Evolutionary conservation across 2,797 vertebrate species (phyloP).

Genomic region (Manis javanica): DNA sequence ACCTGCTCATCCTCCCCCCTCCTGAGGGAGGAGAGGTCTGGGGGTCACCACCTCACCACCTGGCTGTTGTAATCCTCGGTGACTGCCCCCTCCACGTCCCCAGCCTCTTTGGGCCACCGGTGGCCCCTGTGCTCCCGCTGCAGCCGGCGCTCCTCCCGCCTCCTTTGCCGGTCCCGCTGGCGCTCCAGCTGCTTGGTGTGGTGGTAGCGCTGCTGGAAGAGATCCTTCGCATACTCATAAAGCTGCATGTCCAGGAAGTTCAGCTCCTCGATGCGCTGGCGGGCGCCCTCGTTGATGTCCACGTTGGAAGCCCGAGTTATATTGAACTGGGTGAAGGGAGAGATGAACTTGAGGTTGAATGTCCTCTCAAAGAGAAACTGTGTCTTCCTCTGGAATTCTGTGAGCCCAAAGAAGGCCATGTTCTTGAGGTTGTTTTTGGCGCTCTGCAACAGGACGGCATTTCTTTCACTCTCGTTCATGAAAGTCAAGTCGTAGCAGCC

Average conservation of each 20-base stretch:
- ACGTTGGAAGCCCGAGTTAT: constrained; percentile 97
- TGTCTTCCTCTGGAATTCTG: constrained; percentile 98
- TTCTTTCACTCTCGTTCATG: constrained; percentile 96
- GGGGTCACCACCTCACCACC: constrained; percentile 95
- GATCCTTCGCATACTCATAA: constrained; percentile 96
- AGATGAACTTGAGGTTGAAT: constrained; percentile 97
- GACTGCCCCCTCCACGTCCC: constrained; percentile 85
- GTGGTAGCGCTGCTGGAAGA: constrained; percentile 98
- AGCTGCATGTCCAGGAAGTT: constrained; percentile 97
- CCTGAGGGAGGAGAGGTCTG: background rate
- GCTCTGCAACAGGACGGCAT: constrained; percentile 94
- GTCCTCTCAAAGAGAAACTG: constrained; percentile 99
- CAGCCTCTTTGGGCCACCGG: constrained; percentile 86
- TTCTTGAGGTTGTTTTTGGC: constrained; percentile 98
- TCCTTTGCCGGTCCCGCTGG: constrained; percentile 92
- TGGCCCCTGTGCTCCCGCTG: constrained; percentile 91
- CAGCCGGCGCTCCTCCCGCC: constrained; percentile 92
- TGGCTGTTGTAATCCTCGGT: constrained; percentile 99
- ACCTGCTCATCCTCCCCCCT: background rate
- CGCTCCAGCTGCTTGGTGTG: constrained; percentile 94
- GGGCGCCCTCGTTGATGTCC: constrained; percentile 92
- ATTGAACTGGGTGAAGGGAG: constrained; percentile 98
- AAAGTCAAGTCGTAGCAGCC: constrained; percentile 93
- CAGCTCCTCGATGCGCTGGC: constrained; percentile 94
- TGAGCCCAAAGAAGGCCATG: constrained; percentile 99